phyloP scores from a whole-genome alignment of 2,888 invertebrate species.

The Eupithecia vulgata region DNA sequence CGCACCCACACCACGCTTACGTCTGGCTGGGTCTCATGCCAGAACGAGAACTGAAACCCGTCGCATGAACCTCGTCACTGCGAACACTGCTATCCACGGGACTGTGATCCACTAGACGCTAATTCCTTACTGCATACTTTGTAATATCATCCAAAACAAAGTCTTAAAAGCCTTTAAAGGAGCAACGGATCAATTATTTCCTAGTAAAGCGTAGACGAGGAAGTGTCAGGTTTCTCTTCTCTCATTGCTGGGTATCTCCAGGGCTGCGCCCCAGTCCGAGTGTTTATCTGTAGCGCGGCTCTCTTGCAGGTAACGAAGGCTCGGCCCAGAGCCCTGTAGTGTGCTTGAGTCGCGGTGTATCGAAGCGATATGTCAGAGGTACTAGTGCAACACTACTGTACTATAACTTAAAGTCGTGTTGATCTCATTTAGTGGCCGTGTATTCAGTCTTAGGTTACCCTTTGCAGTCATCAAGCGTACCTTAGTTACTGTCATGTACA shows the following conservation, averaged over 20 bases:
- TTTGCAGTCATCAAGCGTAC: background rate
- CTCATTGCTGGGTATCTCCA: background rate
- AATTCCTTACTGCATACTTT: background rate
- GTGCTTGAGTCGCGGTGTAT: conserved; percentile 10
- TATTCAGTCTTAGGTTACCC: background rate
- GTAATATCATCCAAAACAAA: background rate
- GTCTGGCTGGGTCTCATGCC: too few species aligned
- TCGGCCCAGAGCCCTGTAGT: conserved; percentile 24
- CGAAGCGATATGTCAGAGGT: conserved; percentile 21
- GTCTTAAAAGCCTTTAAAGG: background rate
- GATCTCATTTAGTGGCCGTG: background rate
- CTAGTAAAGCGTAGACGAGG: background rate
- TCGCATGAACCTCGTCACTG: background rate
- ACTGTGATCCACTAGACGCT: too few species aligned
- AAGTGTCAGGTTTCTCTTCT: background rate
- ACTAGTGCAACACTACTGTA: conserved; percentile 1
- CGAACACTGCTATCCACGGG: background rate
- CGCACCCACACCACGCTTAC: too few species aligned
- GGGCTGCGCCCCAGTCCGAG: background rate
- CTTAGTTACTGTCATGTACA: background rate
- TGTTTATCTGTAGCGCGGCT: background rate
- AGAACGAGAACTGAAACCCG: background rate
- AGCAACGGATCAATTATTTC: background rate
- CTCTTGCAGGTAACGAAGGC: conserved; percentile 34
- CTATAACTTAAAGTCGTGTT: background rate